phyloP scores from a whole-genome alignment of 92 coral and sea anemone genomes.

The Zoanthus sociatus region DNA sequence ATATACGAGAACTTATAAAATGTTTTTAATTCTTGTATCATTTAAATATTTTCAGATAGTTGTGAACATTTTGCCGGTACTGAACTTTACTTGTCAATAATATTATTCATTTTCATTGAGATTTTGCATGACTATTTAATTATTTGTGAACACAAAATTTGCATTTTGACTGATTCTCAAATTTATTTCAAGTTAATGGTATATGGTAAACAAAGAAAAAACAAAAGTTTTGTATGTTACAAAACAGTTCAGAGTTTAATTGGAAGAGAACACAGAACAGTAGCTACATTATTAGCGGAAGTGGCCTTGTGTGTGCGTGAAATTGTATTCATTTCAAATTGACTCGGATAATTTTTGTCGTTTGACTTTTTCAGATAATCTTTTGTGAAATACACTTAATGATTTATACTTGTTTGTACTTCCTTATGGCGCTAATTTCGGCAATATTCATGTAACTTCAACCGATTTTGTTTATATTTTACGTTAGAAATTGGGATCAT shows the following conservation, averaged over 20 bases:
- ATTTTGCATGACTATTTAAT: slow-evolving; percentile 48
- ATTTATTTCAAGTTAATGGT: slow-evolving; percentile 29
- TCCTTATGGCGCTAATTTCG: background rate
- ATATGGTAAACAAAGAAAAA: slow-evolving; percentile 25
- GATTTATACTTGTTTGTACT: background rate
- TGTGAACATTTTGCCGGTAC: background rate
- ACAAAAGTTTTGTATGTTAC: background rate
- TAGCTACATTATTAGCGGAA: background rate
- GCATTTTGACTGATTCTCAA: slow-evolving; percentile 35
- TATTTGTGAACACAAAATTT: slow-evolving; percentile 36
- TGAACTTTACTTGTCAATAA: slow-evolving; percentile 31
- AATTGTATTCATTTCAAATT: slow-evolving; percentile 10
- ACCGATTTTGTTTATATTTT: too few species aligned
- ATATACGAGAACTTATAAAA: background rate
- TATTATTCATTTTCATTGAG: slow-evolving; percentile 34
- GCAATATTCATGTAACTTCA: background rate
- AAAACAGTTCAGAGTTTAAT: slow-evolving; percentile 18
- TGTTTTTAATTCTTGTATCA: background rate
- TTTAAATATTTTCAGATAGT: background rate
- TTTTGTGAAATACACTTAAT: background rate
- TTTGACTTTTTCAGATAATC: slow-evolving; percentile 12
- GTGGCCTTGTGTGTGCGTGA: background rate
- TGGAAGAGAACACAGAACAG: background rate
- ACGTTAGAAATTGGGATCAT: too few species aligned
- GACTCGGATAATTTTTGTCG: slow-evolving; percentile 4